Conservation (phyloP, 2,888 invertebrate species). For the Boloria euphrosyne region DNA sequence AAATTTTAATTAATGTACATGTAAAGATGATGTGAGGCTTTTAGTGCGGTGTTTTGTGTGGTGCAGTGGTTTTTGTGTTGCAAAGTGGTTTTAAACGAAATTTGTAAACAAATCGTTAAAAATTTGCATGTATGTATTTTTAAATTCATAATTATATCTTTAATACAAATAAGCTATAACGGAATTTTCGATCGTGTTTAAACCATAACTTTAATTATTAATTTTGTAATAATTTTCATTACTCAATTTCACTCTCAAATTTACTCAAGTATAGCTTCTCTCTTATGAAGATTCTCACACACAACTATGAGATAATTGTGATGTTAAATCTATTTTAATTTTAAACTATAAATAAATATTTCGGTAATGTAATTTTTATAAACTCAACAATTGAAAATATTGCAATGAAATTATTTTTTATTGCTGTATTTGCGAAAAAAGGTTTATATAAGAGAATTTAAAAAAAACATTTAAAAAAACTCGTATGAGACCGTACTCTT, state of each 20-base stretch:
- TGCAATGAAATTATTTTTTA: too few species aligned
- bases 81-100: neutral
- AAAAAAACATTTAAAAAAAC: too few species aligned
- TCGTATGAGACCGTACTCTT: neutral
- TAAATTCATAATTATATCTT: neutral
- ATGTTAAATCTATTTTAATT: too few species aligned
- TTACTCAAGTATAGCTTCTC: neutral
- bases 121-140: slow-evolving; percentile 11
- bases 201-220: slow-evolving; percentile 3
- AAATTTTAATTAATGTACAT: slow-evolving; percentile 46
- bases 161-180: neutral
- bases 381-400: too few species aligned
- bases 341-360: too few species aligned
- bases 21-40: slow-evolving; percentile 39
- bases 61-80: slow-evolving; percentile 47
- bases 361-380: too few species aligned
- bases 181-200: neutral
- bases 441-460: too few species aligned
- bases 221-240: slow-evolving; percentile 19
- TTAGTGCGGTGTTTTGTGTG: slow-evolving; percentile 35
- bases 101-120: slow-evolving; percentile 9
- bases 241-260: slow-evolving; percentile 17
- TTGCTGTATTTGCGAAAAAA: too few species aligned
- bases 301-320: too few species aligned
- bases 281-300: too few species aligned